phyloP scores from a whole-genome alignment of 2,797 vertebrate genomes.

The Yasuhikotakia modesta region DNA sequence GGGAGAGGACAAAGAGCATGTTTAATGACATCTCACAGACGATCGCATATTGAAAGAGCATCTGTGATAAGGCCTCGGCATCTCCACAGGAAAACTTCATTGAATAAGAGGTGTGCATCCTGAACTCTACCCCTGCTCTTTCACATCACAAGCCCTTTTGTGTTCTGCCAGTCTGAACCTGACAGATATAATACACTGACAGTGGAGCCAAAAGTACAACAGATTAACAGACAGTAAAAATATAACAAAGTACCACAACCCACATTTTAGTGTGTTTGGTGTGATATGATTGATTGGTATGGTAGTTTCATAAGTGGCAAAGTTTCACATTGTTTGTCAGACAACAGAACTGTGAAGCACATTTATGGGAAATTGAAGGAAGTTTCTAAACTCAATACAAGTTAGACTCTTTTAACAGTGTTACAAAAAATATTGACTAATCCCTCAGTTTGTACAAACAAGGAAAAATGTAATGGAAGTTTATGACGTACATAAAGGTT shows the following conservation, averaged over 20 bases:
- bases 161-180: background rate
- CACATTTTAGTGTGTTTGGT: background rate
- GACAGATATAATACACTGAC: background rate
- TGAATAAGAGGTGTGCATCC: conserved; percentile 24
- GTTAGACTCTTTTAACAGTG: background rate
- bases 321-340: background rate
- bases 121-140: conserved; percentile 19
- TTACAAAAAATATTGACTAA: background rate
- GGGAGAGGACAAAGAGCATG: conserved; percentile 66
- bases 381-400: background rate
- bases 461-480: background rate
- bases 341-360: too few relatives aligned
- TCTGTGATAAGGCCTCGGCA: conserved; percentile 38
- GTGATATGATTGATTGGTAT: background rate
- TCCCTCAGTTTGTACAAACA: background rate
- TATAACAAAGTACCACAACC: background rate
- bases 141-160: background rate
- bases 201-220: background rate
- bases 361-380: background rate
- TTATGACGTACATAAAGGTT: too few relatives aligned
- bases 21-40: conserved; percentile 66
- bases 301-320: background rate
- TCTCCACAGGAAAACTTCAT: conserved; percentile 27
- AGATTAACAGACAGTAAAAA: background rate
- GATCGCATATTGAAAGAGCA: conserved; percentile 53